These are phyloP conservation scores for mouse (Mus musculus) DNA, from an alignment of 2,113 vertebrate genomes.

Conservation along the genomic window GRCm39 chr11:95138001-95138500, in stretches of 20 bases:
- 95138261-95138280: slow-evolving; percentile 75
- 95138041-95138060: slow-evolving; percentile 80
- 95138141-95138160: slow-evolving; percentile 85
- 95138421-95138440: neutral
- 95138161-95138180: slow-evolving; percentile 80
- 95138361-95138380: neutral
- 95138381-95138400: slow-evolving; percentile 18
- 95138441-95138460: slow-evolving; percentile 43
- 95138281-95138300: slow-evolving; percentile 80
- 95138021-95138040: slow-evolving; percentile 84
- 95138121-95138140: slow-evolving; percentile 73
- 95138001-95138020: slow-evolving; percentile 82
- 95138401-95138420: neutral
- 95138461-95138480: slow-evolving; percentile 54
- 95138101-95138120: slow-evolving; percentile 68
- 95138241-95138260: slow-evolving; percentile 77
- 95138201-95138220: slow-evolving; percentile 69
- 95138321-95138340: neutral
- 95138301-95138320: neutral
- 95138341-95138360: neutral
- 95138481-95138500: neutral
- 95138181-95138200: slow-evolving; percentile 79
- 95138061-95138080: slow-evolving; percentile 73
- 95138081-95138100: slow-evolving; percentile 73
- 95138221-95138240: slow-evolving; percentile 69